phyloP scores from a whole-genome alignment of 2,888 invertebrate species.

The Drosophila borealis region DNA sequence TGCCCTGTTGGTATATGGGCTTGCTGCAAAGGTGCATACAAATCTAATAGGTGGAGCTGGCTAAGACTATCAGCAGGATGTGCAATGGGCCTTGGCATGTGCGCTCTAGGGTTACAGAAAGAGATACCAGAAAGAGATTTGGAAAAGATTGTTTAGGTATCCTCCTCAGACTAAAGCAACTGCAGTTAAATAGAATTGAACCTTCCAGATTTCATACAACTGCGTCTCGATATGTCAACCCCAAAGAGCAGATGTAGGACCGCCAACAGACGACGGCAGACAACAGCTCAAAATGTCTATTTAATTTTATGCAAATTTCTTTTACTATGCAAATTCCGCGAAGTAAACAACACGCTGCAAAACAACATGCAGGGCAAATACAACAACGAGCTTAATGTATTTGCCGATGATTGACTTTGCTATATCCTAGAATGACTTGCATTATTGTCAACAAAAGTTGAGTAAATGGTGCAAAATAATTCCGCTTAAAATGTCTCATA shows the following conservation, averaged over 20 bases:
- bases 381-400: conserved; percentile 5
- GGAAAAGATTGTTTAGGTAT: too few species aligned
- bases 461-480: background rate
- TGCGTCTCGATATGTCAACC: conserved; percentile 8
- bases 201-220: conserved; percentile 12
- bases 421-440: conserved; percentile 26
- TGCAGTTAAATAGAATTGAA: conserved; percentile 23
- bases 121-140: too few species aligned
- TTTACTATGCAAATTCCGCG: conserved; percentile 72
- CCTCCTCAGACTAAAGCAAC: conserved; percentile 8
- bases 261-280: conserved; percentile 22
- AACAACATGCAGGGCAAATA: conserved; percentile 15
- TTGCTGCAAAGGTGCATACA: too few species aligned
- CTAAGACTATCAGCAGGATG: too few species aligned
- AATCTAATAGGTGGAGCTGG: too few species aligned
- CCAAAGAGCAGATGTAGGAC: conserved; percentile 30
- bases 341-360: conserved; percentile 61
- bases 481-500: too few species aligned
- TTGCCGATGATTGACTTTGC: background rate
- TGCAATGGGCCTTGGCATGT: too few species aligned
- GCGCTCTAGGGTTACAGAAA: too few species aligned
- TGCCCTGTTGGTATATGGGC: too few species aligned
- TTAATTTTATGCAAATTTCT: conserved; percentile 79
- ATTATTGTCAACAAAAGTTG: background rate
- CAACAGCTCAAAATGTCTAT: conserved; percentile 58